These are phyloP conservation scores for Melolontha melolontha DNA, from an alignment of 2,888 invertebrate genomes.

Conservation along the genomic window DNA sequence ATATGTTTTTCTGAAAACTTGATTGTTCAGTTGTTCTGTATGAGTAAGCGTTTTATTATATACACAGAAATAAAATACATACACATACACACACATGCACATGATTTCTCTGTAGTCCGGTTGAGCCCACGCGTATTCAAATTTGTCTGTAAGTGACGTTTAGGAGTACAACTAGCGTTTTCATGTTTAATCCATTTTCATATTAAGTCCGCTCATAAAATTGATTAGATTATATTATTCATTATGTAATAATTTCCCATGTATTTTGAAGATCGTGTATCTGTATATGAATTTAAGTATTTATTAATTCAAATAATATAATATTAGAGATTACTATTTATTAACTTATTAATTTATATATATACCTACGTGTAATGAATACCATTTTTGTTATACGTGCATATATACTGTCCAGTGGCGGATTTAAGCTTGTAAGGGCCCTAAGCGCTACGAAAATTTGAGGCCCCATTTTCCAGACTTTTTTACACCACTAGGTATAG, in stretches of 20 bases:
- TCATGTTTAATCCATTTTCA: not conserved
- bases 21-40: not conserved
- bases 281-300: not conserved
- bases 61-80: not conserved
- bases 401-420: too few relatives aligned
- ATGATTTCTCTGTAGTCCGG: conserved; percentile 1
- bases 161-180: conserved; percentile 4
- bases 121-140: conserved; percentile 23
- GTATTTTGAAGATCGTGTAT: not conserved
- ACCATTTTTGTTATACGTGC: too few relatives aligned
- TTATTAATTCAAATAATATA: too few relatives aligned
- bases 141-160: not conserved
- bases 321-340: too few relatives aligned
- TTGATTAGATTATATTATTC: conserved; percentile 18
- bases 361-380: too few relatives aligned
- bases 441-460: too few relatives aligned
- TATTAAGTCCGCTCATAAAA: not conserved
- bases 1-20: too few relatives aligned
- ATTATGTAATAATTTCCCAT: conserved; percentile 7
- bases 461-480: too few relatives aligned
- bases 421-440: too few relatives aligned
- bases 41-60: not conserved
- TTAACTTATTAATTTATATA: too few relatives aligned
- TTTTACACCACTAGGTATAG: too few relatives aligned
- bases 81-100: not conserved